These are phyloP conservation scores for Poeciliopsis occidentalis DNA, from an alignment of 2,113 vertebrate species.

Conservation along the genomic window DNA sequence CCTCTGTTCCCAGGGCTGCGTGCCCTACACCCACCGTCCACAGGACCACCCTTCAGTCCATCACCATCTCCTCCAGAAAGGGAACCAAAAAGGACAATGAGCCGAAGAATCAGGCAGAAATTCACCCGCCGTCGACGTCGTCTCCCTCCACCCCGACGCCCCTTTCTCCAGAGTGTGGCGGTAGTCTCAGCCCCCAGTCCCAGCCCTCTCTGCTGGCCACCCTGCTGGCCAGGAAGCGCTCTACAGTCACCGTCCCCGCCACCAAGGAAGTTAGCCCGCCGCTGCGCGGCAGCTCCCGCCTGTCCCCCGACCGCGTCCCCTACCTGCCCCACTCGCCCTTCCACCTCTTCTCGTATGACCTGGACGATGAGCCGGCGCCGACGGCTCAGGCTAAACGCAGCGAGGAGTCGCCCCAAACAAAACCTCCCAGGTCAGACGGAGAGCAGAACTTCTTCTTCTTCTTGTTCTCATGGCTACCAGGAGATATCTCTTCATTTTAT, in stretches of 20 bases:
- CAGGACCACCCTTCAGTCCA: conserved; percentile 59
- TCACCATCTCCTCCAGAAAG: conserved; percentile 64
- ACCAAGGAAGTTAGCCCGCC: conserved; percentile 63
- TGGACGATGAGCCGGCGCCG: conserved; percentile 77
- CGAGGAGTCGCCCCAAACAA: conserved; percentile 36
- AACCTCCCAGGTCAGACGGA: conserved; percentile 60
- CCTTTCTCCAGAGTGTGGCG: conserved; percentile 13
- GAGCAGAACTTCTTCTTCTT: not conserved
- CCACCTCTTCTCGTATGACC: conserved; percentile 94
- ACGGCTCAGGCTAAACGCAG: conserved; percentile 21
- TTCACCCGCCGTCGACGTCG: not conserved
- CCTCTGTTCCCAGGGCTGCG: conserved; percentile 52
- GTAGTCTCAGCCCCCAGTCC: conserved; percentile 51
- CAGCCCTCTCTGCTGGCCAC: conserved; percentile 74
- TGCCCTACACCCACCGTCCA: conserved; percentile 44
- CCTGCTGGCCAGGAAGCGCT: conserved; percentile 72
- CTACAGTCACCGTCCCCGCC: conserved; percentile 67
- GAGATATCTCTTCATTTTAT: conserved; percentile 8
- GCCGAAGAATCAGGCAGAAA: conserved; percentile 25
- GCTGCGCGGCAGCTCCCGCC: conserved; percentile 69
- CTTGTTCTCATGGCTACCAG: conserved; percentile 16
- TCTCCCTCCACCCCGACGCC: not conserved
- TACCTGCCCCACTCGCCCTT: conserved; percentile 92
- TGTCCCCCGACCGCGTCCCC: conserved; percentile 81
- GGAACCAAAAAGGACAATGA: conserved; percentile 74